Percentiles rank a stretch among this genome's conserved stretches.
phyloP scores from a whole-genome alignment of 2,797 vertebrate species.

The Xiphophorus birchmanni region DNA sequence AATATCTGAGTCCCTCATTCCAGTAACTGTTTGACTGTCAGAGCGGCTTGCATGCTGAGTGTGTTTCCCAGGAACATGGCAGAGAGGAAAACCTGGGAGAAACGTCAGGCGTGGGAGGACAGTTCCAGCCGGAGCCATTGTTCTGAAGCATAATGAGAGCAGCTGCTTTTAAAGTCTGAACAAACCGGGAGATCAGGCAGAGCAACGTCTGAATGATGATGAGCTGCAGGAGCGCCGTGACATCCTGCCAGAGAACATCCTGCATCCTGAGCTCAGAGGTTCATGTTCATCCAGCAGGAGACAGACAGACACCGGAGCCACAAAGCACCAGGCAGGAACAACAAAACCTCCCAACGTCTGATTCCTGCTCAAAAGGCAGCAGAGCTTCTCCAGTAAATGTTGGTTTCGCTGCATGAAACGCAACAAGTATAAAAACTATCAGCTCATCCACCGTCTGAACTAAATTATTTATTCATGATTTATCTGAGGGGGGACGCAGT shows the following conservation, averaged over 20 bases:
- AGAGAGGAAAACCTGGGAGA: not conserved
- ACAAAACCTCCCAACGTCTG: not conserved
- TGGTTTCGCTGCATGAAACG: not conserved
- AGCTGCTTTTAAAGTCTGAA: constrained; percentile 24
- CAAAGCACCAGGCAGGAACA: no score
- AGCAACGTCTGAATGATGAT: constrained; percentile 22
- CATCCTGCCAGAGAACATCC: not conserved
- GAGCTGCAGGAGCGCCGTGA: not conserved
- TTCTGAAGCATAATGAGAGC: constrained; percentile 13
- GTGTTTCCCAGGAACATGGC: constrained; percentile 20
- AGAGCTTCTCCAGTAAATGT: not conserved
- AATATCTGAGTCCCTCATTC: constrained; percentile 33
- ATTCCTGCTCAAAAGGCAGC: not conserved
- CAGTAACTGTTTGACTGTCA: constrained; percentile 45
- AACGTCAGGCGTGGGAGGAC: constrained; percentile 29
- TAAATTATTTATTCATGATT: not conserved
- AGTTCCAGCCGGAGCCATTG: constrained; percentile 28
- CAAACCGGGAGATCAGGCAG: constrained; percentile 11
- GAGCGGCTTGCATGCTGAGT: constrained; percentile 49
- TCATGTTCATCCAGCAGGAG: not conserved
- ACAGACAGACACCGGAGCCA: not conserved
- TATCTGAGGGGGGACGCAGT: not conserved
- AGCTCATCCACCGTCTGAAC: not conserved
- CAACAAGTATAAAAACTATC: not conserved
- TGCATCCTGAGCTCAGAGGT: not conserved